phyloP scores from a whole-genome alignment of 2,113 vertebrate species.

The Nansenia antarctica region DNA sequence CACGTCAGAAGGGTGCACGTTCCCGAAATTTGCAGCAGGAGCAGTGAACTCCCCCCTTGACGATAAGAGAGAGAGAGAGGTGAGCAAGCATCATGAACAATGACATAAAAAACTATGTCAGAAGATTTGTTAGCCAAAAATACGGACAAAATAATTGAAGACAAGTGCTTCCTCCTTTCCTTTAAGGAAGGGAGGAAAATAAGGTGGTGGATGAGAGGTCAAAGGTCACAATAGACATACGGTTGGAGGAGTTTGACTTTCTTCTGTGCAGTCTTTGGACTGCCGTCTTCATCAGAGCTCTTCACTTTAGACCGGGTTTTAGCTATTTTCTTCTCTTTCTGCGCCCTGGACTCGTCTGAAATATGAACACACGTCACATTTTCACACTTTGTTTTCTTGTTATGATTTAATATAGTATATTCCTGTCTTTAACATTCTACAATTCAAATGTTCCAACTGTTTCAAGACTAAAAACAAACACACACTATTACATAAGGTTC shows the following conservation, averaged over 20 bases:
- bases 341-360: conserved; percentile 81
- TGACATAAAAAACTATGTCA: no score
- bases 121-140: no score
- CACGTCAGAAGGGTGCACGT: conserved; percentile 94
- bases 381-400: not conserved
- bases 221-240: conserved; percentile 67
- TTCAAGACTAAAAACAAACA: not conserved
- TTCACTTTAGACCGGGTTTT: conserved; percentile 94
- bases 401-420: not conserved
- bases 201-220: not conserved
- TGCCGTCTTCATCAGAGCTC: conserved; percentile 90
- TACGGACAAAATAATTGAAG: not conserved
- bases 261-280: conserved; percentile 90
- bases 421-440: no score
- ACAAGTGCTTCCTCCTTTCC: no score
- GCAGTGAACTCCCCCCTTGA: conserved; percentile 89
- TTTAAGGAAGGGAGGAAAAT: not conserved
- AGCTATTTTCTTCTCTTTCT: conserved; percentile 92
- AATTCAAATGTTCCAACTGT: not conserved
- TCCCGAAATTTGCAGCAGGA: conserved; percentile 85
- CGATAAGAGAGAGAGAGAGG: conserved; percentile 45
- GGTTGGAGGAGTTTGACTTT: conserved; percentile 93
- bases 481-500: no score
- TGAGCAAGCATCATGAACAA: not conserved
- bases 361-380: not conserved